These are phyloP conservation scores for Araneus ventricosus DNA, from an alignment of 1,140 invertebrate genomes.

Conservation along the genomic window DNA sequence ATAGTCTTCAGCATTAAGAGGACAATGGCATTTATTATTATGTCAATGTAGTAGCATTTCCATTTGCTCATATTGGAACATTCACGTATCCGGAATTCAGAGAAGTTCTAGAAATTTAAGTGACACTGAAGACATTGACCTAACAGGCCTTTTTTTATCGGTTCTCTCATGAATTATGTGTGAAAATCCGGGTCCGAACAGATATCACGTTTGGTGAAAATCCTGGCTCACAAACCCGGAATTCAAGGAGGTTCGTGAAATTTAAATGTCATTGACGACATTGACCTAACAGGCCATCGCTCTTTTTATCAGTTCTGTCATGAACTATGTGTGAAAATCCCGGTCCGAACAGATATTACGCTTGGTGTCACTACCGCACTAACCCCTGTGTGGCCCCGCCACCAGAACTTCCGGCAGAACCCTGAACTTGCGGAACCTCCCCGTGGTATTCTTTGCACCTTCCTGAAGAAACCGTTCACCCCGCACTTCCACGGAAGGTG, in stretches of 20 bases:
- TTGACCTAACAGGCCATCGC: neutral
- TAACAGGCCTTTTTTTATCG: neutral
- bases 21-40: no score
- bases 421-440: neutral
- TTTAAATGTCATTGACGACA: neutral
- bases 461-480: neutral
- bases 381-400: neutral
- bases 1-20: no score
- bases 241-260: no score
- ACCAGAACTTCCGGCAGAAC: neutral
- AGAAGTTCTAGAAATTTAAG: no score
- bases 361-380: no score
- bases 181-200: neutral
- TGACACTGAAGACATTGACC: neutral
- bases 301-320: neutral
- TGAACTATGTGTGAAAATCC: conserved; percentile 1
- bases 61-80: no score
- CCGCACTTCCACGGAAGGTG: conserved; percentile 28
- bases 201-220: neutral
- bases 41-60: no score
- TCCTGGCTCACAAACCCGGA: no score
- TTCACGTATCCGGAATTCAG: no score
- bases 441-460: neutral
- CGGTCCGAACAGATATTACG: neutral
- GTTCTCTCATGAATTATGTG: neutral